Conservation (phyloP, 2,888 invertebrate species). For the Pardosa pseudoannulata region DNA sequence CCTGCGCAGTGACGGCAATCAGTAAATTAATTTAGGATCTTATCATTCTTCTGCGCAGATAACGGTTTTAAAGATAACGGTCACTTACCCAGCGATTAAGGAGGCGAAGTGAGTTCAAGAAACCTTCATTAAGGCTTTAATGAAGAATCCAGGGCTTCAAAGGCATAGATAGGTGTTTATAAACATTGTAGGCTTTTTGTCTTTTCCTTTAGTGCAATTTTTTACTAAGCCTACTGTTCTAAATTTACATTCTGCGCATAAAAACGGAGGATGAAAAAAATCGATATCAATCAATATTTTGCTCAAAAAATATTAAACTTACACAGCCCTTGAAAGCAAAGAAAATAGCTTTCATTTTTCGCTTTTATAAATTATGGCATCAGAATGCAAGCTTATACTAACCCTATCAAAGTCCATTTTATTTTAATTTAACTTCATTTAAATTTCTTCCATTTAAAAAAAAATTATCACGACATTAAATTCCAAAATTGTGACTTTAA, state of each 20-base stretch:
- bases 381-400: no score
- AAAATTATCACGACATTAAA: no score
- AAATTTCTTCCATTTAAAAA: no score
- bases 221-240: slow-evolving; percentile 64
- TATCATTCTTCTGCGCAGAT: slow-evolving; percentile 59
- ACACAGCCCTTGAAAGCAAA: not conserved
- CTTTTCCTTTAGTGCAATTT: slow-evolving; percentile 47
- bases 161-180: slow-evolving; percentile 20
- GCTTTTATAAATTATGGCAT: no score
- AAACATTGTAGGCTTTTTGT: slow-evolving; percentile 63
- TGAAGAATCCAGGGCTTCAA: not conserved
- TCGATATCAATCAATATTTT: slow-evolving; percentile 68
- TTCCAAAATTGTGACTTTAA: no score
- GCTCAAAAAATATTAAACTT: not conserved
- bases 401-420: no score
- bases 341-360: no score
- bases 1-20: slow-evolving; percentile 9
- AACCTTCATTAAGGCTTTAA: not conserved
- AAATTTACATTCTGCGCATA: slow-evolving; percentile 73
- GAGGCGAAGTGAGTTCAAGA: not conserved
- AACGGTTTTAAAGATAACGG: slow-evolving; percentile 38
- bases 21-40: slow-evolving; percentile 57
- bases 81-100: slow-evolving; percentile 30
- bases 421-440: no score
- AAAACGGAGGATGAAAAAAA: slow-evolving; percentile 68